Evolutionary conservation across 2,888 invertebrate genomes (phyloP).

Genomic region (Harpalus rufipes): DNA sequence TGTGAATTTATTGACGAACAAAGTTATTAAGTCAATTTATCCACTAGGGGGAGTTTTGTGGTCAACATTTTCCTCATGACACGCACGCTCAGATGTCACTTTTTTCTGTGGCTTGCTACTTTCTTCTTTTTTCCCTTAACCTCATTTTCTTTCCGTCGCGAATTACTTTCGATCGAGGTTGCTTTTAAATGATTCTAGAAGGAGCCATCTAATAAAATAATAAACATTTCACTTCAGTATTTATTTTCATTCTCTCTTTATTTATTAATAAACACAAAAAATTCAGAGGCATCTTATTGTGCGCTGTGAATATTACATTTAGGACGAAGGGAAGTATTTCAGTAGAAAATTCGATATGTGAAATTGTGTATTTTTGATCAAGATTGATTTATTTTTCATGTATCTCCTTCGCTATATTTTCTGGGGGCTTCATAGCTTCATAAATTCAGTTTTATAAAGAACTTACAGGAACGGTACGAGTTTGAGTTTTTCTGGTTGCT

Average conservation of each 20-base stretch:
- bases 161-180: conserved; percentile 35
- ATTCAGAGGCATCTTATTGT: not conserved
- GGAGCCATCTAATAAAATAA: not conserved
- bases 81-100: conserved; percentile 19
- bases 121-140: conserved; percentile 41
- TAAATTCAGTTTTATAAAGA: conserved; percentile 31
- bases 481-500: conserved; percentile 10
- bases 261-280: not conserved
- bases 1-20: not conserved
- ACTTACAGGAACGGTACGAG: not conserved
- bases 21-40: not conserved
- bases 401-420: not conserved
- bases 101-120: not conserved
- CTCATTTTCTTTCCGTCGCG: conserved; percentile 38
- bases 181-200: conserved; percentile 28
- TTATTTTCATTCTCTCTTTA: not conserved
- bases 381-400: conserved; percentile 21
- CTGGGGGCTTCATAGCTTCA: not conserved
- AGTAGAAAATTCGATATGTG: not conserved
- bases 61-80: not conserved
- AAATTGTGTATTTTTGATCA: conserved; percentile 35
- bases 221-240: not conserved
- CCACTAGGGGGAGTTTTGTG: not conserved
- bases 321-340: not conserved
- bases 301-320: not conserved